Conservation (phyloP, 2,888 invertebrate species). For the Ectropis crepuscularia region DNA sequence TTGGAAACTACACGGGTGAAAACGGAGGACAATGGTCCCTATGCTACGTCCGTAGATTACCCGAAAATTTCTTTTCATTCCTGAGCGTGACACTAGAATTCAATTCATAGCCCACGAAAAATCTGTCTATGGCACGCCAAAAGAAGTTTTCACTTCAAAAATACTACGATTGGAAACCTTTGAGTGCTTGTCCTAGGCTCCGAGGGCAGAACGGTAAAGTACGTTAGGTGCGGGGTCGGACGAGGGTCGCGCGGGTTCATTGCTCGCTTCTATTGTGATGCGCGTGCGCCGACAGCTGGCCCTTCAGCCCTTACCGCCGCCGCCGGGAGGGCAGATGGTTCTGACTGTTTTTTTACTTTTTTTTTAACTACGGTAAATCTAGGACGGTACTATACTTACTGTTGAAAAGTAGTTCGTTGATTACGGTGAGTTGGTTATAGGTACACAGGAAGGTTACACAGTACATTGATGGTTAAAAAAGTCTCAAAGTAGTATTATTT, state of each 20-base stretch:
- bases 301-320: slow-evolving; percentile 57
- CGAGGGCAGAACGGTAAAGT: slow-evolving; percentile 47
- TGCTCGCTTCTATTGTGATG: slow-evolving; percentile 76
- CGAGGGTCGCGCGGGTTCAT: slow-evolving; percentile 76
- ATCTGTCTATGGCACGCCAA: no score
- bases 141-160: no score
- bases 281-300: slow-evolving; percentile 81
- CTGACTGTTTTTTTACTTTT: slow-evolving; percentile 38
- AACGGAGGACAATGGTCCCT: no score
- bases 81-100: no score
- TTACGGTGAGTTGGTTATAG: background rate
- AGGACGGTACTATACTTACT: background rate
- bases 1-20: no score
- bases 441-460: no score
- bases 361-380: slow-evolving; percentile 46
- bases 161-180: no score
- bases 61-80: no score
- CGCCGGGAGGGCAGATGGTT: slow-evolving; percentile 72
- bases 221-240: slow-evolving; percentile 51
- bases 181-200: background rate
- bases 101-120: no score
- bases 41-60: no score
- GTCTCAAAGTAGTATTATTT: no score
- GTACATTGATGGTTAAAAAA: no score
- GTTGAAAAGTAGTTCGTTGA: background rate